Evolutionary conservation across 2,113 vertebrate species (phyloP).

Genomic region (Leucopsar rothschildi): DNA sequence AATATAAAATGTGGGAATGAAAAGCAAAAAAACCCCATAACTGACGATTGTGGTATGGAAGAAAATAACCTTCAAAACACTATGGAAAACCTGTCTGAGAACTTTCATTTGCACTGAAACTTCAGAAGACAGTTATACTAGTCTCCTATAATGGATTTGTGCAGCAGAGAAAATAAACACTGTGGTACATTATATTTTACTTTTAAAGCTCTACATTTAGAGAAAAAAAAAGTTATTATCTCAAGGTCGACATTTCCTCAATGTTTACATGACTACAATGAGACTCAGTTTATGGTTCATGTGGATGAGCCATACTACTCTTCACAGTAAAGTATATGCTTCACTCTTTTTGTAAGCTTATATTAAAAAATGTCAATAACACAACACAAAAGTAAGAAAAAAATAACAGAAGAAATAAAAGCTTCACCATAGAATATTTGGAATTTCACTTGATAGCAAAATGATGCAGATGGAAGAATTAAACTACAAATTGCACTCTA

Average conservation of each 20-base stretch:
- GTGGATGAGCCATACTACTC: not conserved
- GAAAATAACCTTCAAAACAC: not conserved
- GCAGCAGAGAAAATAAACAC: not conserved
- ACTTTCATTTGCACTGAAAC: not conserved
- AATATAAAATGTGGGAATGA: not conserved
- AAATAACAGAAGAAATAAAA: not conserved
- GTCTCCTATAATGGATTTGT: not conserved
- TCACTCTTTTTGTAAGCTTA: not conserved
- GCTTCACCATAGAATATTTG: not conserved
- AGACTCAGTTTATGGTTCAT: not conserved
- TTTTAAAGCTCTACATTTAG: not conserved
- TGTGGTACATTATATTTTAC: not conserved
- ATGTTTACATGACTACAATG: not conserved
- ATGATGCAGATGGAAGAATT: not conserved
- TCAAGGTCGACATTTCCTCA: not conserved
- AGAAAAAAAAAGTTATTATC: not conserved
- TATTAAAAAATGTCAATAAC: slow-evolving; percentile 9
- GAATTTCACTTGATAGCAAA: slow-evolving; percentile 3
- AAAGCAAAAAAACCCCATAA: not conserved
- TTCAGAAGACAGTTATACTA: not conserved
- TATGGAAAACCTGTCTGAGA: not conserved
- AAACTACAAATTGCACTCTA: not conserved
- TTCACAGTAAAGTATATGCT: not conserved
- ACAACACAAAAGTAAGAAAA: not conserved
- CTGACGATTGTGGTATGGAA: fast-evolving